These are phyloP conservation scores for Amiota mariae DNA, from an alignment of 2,888 invertebrate species.

Conservation along the genomic window DNA sequence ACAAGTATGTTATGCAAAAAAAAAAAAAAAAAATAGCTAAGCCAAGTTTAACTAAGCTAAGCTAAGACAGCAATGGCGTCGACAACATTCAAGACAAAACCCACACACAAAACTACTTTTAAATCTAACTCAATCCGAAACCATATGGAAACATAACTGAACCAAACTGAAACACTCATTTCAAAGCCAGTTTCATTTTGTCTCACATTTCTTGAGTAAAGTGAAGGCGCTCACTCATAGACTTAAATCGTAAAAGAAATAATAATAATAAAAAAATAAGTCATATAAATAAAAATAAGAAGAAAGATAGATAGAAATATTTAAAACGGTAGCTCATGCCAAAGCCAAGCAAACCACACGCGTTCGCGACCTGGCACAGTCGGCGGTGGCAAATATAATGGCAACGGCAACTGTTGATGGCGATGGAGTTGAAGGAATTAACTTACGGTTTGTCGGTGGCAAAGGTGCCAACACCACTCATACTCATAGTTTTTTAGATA, in stretches of 20 bases:
- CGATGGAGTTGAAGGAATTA: neutral
- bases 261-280: conserved; percentile 4
- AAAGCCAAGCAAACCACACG: neutral
- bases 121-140: too few relatives aligned
- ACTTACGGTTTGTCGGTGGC: too few relatives aligned
- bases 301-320: neutral
- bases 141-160: too few relatives aligned
- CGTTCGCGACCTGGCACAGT: neutral
- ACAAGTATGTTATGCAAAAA: neutral
- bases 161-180: neutral
- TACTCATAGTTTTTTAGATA: too few relatives aligned
- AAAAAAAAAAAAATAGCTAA: neutral
- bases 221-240: neutral
- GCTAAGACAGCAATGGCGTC: too few relatives aligned
- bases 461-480: conserved; percentile 14
- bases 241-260: neutral
- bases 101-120: too few relatives aligned
- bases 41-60: neutral
- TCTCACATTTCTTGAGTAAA: conserved; percentile 11
- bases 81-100: too few relatives aligned
- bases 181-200: conserved; percentile 2
- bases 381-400: neutral
- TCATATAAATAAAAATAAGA: neutral
- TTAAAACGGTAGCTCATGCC: conserved; percentile 10
- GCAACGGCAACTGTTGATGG: neutral